A percentile compares a stretch with the other conserved stretches of the same genome.
Evolutionary conservation across 2,113 vertebrate genomes (phyloP).

Genomic region (Pardalotus punctatus): DNA sequence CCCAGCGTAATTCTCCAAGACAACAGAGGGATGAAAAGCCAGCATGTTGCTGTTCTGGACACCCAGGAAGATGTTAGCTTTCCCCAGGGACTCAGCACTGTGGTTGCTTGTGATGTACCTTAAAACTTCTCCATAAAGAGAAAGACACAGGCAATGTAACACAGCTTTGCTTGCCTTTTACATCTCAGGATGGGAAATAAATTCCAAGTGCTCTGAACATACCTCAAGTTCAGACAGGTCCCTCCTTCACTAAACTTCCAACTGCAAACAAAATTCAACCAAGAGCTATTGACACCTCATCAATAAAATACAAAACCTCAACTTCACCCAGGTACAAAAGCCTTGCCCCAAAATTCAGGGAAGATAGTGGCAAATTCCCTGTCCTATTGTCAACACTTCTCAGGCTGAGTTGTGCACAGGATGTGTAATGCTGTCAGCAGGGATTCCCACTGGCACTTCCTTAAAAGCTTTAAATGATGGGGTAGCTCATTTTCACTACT

Average conservation of each 20-base stretch:
- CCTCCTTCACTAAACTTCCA: background rate
- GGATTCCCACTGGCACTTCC: background rate
- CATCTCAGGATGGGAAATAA: background rate
- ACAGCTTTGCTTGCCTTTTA: background rate
- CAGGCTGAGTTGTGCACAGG: background rate
- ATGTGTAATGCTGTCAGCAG: background rate
- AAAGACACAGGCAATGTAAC: background rate
- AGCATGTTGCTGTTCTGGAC: background rate
- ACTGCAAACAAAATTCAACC: background rate
- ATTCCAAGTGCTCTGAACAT: background rate
- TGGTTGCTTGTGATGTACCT: background rate
- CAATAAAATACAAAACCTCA: background rate
- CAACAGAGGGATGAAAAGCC: background rate
- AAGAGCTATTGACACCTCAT: background rate
- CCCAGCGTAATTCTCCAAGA: background rate
- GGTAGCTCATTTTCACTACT: slow-evolving; percentile 15
- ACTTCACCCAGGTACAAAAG: background rate
- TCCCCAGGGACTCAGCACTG: background rate
- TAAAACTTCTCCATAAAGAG: background rate
- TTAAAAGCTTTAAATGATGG: background rate
- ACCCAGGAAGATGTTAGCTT: background rate
- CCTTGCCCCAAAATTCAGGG: background rate
- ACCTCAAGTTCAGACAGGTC: background rate
- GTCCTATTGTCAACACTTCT: background rate
- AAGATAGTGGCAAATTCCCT: background rate